phyloP scores from a whole-genome alignment of 2,888 invertebrate species.

The Anthophora plumipes region DNA sequence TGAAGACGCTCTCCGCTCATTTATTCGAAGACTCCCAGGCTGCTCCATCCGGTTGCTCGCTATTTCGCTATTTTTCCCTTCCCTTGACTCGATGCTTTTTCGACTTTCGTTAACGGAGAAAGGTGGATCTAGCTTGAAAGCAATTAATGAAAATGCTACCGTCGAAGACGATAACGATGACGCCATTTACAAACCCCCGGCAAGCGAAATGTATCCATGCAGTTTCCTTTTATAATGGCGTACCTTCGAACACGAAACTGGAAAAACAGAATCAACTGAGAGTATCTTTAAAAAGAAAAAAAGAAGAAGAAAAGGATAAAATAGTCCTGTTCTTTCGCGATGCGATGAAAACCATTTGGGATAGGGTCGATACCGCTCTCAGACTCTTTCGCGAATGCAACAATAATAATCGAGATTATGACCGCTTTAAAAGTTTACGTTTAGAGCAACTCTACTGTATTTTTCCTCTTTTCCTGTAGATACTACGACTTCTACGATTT shows the following conservation, averaged over 20 bases:
- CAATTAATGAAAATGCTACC: background rate
- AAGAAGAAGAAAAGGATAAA: background rate
- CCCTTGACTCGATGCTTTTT: slow-evolving; percentile 21
- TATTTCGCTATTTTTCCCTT: background rate
- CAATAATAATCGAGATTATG: slow-evolving; percentile 56
- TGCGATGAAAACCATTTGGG: background rate
- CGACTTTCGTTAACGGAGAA: slow-evolving; percentile 15
- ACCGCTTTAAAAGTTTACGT: slow-evolving; percentile 47
- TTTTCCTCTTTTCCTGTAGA: background rate
- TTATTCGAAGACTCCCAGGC: slow-evolving; percentile 30
- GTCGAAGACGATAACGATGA: background rate
- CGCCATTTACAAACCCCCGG: background rate
- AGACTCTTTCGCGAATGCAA: slow-evolving; percentile 34
- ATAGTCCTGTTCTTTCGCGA: background rate
- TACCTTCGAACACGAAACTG: background rate
- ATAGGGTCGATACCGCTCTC: background rate
- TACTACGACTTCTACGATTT: slow-evolving; percentile 11
- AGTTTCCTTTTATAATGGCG: background rate
- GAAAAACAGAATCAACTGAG: background rate
- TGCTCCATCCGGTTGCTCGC: background rate
- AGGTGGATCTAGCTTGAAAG: background rate
- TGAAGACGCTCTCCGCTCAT: slow-evolving; percentile 47
- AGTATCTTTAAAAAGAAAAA: background rate
- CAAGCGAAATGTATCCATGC: no score
- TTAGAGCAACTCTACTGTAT: slow-evolving; percentile 1